Evolutionary conservation across 2,113 vertebrate genomes (phyloP), one percentile per base, ranked within the genome.

Genomic region (Halcyon malimbica): DNA sequence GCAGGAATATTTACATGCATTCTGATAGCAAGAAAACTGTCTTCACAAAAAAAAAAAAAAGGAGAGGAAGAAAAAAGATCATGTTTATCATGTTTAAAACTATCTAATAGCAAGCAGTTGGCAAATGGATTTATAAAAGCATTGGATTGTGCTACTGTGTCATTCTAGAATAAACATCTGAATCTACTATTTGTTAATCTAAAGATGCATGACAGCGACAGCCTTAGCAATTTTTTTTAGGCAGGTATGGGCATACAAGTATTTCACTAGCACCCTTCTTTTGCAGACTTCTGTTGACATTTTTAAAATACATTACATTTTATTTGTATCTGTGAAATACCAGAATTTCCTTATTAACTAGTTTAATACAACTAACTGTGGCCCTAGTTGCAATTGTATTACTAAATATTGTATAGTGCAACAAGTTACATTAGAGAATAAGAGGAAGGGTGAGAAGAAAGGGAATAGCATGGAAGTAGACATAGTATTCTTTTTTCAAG

Each of bases 31-130:
- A 67, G 19, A 44, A 69, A n/a, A 19, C 33, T 39, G 11, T 44
- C 80, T 57, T 50, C 26, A n/a, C 16, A 1, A 10, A 23, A 35
- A 21, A 33, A 24, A 23, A 13, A 25, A 21, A 31, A 9, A 28
- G 25, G 19, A 4, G 4, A 1, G 3, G 3, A 9, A 8, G 31
- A 24, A 59, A 21, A 50, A 13, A 29, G 4, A 73, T 28, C 9
- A 56, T 92, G 48, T 50, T 95, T 93, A 73, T 28, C 9, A 56
- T 92, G 48, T 50, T 95, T 93, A 39, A 89, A 91, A 76, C 41
- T 64, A 39, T 80, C 75, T 90, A 83, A 87, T 8, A 95, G 44
- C 31, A 85, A 85, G 57, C 35, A 94, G 16, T 83, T 96, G 83
- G 16, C 35, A 93, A 91, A 94, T 59, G 33, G 39, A 50, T 88